Percentiles rank a stretch among this genome's conserved stretches.
phyloP scores from a whole-genome alignment of 2,113 vertebrate genomes.

The Synodontis membranacea region DNA sequence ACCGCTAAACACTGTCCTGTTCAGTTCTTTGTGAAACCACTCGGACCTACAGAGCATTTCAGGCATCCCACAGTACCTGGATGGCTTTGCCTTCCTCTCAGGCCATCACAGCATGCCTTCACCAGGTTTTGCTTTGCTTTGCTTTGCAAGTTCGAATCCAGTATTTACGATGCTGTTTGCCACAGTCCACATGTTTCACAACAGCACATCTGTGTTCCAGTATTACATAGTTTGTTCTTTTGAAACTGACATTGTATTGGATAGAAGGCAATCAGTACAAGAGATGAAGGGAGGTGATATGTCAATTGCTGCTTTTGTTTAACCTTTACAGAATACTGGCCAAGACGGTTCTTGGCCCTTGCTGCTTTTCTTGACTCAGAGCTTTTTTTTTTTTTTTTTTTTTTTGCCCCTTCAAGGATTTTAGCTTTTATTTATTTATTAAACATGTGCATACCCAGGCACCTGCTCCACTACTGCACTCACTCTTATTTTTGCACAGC shows the following conservation, averaged over 20 bases:
- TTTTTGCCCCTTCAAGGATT: neutral
- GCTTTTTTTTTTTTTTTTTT: too few relatives aligned
- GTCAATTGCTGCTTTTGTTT: neutral
- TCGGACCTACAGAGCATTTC: slow-evolving; percentile 6
- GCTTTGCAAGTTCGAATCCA: slow-evolving; percentile 24
- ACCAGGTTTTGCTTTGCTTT: neutral
- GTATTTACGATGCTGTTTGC: slow-evolving; percentile 47
- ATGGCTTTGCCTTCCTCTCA: slow-evolving; percentile 13
- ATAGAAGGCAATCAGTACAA: neutral
- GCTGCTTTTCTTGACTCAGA: neutral
- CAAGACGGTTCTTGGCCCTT: neutral
- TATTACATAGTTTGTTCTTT: slow-evolving; percentile 15
- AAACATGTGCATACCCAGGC: neutral
- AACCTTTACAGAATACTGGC: neutral
- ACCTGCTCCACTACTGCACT: slow-evolving; percentile 37
- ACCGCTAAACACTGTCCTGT: neutral
- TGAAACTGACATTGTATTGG: neutral
- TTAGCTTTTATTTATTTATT: neutral
- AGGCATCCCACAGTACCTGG: slow-evolving; percentile 4
- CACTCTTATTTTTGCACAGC: slow-evolving; percentile 60
- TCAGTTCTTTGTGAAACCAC: neutral
- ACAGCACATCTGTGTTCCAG: slow-evolving; percentile 42
- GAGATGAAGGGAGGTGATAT: neutral
- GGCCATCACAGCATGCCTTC: neutral
- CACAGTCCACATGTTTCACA: slow-evolving; percentile 22